Conservation (phyloP, 2,888 invertebrate species). For the Aplocera efformata region DNA sequence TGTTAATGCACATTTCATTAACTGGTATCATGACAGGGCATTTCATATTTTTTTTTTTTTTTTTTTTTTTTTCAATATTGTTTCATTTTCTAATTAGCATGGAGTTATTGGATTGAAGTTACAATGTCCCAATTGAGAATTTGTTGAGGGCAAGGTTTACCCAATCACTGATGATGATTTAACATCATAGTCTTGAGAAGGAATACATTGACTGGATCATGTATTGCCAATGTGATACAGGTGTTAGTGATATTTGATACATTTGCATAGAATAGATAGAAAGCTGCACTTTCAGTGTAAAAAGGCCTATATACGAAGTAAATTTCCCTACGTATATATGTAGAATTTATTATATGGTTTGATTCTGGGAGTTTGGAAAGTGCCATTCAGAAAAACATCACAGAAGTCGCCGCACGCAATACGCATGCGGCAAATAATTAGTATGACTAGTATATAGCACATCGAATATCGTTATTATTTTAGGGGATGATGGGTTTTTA, state of each 20-base stretch:
- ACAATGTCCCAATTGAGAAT: background rate
- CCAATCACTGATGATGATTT: background rate
- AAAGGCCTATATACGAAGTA: background rate
- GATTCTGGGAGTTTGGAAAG: background rate
- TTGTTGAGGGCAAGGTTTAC: background rate
- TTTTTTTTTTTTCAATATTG: no score
- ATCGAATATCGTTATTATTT: conserved; percentile 21
- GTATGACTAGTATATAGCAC: conserved; percentile 2
- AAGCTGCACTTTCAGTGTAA: background rate
- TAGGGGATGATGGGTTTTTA: conserved; percentile 19
- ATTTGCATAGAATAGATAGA: conserved; percentile 2
- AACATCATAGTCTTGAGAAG: background rate
- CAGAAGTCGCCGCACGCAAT: background rate
- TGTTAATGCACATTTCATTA: no score
- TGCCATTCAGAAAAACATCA: conserved; percentile 8
- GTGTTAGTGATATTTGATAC: conserved; percentile 21
- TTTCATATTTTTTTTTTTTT: no score
- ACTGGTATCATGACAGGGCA: no score
- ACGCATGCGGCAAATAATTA: no score
- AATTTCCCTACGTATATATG: no score
- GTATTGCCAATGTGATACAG: conserved; percentile 18
- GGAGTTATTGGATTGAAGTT: background rate
- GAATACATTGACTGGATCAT: conserved; percentile 2
- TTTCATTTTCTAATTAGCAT: no score
- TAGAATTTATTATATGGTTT: no score